phyloP scores from a whole-genome alignment of 1,140 invertebrate species.

The Caerostris extrusa region DNA sequence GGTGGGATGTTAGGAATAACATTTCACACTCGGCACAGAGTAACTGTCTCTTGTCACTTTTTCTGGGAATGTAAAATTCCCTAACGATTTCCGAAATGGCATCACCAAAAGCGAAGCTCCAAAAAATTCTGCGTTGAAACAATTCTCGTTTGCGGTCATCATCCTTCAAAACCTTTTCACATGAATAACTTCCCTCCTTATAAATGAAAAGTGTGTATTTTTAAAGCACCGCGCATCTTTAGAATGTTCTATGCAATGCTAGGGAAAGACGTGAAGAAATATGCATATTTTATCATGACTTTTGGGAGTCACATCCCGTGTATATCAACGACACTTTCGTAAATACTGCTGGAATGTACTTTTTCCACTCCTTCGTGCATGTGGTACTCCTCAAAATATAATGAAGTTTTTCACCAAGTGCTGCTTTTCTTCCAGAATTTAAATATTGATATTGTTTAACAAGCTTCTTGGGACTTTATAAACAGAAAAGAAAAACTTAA shows the following conservation, averaged over 20 bases:
- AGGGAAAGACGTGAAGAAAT: conserved; percentile 12
- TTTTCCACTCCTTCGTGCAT: too few relatives aligned
- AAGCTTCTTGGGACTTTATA: too few relatives aligned
- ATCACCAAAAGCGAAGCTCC: neutral
- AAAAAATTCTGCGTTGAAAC: neutral
- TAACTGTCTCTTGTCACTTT: neutral
- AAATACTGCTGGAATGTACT: too few relatives aligned
- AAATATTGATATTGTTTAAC: too few relatives aligned
- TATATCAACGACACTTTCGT: too few relatives aligned
- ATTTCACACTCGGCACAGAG: neutral
- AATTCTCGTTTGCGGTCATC: neutral
- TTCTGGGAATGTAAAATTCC: conserved; percentile 20
- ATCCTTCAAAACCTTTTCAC: neutral
- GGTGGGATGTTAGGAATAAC: neutral
- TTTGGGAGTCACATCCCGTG: neutral
- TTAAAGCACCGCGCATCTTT: conserved; percentile 7
- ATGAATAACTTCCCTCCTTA: neutral
- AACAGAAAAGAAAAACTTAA: too few relatives aligned
- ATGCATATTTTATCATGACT: conserved; percentile 30
- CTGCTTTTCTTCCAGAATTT: too few relatives aligned
- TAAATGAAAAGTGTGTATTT: neutral
- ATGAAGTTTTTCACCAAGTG: too few relatives aligned
- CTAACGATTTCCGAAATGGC: conserved; percentile 21
- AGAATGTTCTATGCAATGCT: neutral
- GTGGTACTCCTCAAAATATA: too few relatives aligned